Base-by-base conservation (phyloP, 2,888 invertebrate genomes). In the Drosophila picticornis region DNA sequence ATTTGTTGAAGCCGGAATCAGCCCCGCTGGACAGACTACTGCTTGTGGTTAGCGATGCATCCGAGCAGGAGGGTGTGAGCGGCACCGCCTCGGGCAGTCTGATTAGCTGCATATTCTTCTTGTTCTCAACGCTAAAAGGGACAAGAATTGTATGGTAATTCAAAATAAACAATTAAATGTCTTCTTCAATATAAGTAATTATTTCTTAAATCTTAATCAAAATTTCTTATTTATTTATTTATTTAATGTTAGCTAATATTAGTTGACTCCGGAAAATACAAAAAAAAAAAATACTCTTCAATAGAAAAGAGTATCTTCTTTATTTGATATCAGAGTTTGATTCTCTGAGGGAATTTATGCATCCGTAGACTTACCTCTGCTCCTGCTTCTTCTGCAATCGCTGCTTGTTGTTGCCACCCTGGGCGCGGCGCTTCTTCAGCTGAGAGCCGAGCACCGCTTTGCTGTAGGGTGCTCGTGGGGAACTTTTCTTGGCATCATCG, bases 11-110 rank as follows among this genome's bases (percentile, higher is more conserved):
- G 59, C 31, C 32, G 4, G 46, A 46, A 25, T 48, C 50, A 0
- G 62, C 62, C 4, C 58, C 46, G 2, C 53, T 58, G 0, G 84
- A 72, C 3, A 56, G 10, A 55, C 69, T 79, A 16, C 22, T 25
- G 16, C 3, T 46, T 13, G 81, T 70, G 19, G 74, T 63, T 0
- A 91, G 22, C 5, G 90, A 89, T 13, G 75, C 72, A 16, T 80
- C 75, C 31, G 91, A 90, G 0, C 91, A 84, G 7, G 91, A 91
- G 4, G 88, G 90, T 2, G 90, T 86, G 9, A 90, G 71, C 10
- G 77, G 22, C 3, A 78, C 46, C 0, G 78, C 46, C 22, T 81
- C 71, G 4, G 85, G 78, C 38, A 81, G 69, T 34, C 59, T 70
- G 1, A 76, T 13, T 10, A 69, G 25, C 32, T 69, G 60, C 9